A percentile compares a stretch with the other conserved stretches of the same genome.
These are phyloP conservation scores for Conomelus anceps DNA, from an alignment of 2,888 invertebrate species.

Conservation along the genomic window DNA sequence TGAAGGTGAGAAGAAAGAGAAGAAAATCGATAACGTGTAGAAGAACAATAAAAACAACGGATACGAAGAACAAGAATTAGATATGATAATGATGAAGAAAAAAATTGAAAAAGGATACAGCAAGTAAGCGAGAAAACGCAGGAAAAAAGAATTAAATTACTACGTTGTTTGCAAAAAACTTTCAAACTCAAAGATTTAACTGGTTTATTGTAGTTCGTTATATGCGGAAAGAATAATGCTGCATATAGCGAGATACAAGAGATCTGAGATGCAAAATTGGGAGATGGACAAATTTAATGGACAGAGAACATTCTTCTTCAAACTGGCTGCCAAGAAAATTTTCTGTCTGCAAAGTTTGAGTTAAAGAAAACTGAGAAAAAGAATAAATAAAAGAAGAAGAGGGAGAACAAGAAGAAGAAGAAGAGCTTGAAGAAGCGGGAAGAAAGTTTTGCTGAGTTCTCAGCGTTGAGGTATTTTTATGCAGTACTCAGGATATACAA, in stretches of 20 bases:
- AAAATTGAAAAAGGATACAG: neutral
- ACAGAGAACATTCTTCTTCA: neutral
- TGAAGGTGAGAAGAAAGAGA: too few species aligned
- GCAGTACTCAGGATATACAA: too few species aligned
- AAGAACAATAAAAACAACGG: neutral
- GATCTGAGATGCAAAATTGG: neutral
- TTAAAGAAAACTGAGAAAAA: neutral
- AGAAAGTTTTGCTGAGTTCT: too few species aligned
- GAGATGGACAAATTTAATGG: neutral
- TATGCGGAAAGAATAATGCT: neutral
- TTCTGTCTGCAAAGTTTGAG: neutral
- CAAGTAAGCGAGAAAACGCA: neutral
- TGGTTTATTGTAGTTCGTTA: neutral
- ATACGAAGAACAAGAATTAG: neutral
- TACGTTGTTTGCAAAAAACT: neutral
- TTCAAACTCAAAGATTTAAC: neutral
- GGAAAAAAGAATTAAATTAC: neutral
- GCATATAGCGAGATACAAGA: too few species aligned
- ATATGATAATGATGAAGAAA: neutral
- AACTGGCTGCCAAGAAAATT: neutral
- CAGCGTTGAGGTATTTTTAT: too few species aligned
- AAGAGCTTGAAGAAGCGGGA: too few species aligned
- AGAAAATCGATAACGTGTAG: too few species aligned
- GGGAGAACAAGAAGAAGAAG: neutral
- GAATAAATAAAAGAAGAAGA: neutral